phyloP scores from a whole-genome alignment of 2,888 invertebrate species.

The Balanococcus diminutus region DNA sequence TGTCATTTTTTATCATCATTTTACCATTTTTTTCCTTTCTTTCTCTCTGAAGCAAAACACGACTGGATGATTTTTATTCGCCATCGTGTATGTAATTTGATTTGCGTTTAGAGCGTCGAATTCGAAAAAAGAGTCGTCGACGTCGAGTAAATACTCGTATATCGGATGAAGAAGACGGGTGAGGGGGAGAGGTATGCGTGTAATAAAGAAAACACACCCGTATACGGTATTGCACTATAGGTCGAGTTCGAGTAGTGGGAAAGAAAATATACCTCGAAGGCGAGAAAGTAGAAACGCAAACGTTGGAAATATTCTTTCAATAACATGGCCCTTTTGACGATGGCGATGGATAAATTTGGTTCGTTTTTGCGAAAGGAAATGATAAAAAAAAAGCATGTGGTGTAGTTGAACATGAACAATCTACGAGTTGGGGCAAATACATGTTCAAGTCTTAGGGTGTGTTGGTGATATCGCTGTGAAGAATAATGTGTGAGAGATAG shows the following conservation, averaged over 20 bases:
- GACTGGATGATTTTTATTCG: neutral
- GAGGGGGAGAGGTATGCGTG: neutral
- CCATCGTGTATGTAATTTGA: neutral
- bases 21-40: neutral
- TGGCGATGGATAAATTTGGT: neutral
- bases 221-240: neutral
- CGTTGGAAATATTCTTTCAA: conserved; percentile 1
- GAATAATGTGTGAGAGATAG: neutral
- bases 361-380: neutral
- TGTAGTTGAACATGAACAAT: too few relatives aligned
- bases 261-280: neutral
- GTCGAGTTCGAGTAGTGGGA: neutral
- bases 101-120: neutral
- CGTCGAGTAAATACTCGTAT: neutral
- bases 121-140: neutral
- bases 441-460: neutral
- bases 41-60: neutral
- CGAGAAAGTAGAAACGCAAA: neutral
- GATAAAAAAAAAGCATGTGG: neutral
- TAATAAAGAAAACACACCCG: neutral
- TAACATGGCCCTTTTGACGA: neutral
- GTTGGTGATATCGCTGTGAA: neutral
- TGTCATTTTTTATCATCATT: neutral
- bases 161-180: neutral
- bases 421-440: too few relatives aligned